Conservation (phyloP, 2,113 vertebrate genomes). For the Okapia johnstoni region DNA sequence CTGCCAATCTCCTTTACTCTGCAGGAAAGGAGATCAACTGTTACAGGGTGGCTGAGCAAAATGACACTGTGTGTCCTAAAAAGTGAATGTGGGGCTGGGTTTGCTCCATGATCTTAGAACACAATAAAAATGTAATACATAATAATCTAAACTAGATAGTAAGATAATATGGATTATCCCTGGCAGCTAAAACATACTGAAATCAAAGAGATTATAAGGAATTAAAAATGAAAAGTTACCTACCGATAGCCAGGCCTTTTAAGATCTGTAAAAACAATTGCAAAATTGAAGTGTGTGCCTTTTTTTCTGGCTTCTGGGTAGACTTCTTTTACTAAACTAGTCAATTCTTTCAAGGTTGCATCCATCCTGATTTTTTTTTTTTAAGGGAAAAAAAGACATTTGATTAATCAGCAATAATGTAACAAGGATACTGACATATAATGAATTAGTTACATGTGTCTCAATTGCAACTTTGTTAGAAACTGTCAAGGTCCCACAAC, state of each 20-base stretch:
- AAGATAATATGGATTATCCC: not conserved
- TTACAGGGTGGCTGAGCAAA: not conserved
- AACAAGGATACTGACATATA: not conserved
- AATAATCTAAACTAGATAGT: not conserved
- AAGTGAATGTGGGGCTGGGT: not conserved
- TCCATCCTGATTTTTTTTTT: slow-evolving; percentile 89
- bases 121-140: not conserved
- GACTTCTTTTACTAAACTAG: slow-evolving; percentile 97
- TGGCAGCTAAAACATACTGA: not conserved
- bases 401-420: slow-evolving; percentile 13
- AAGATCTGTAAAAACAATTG: slow-evolving; percentile 95
- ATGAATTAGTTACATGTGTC: not conserved
- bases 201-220: not conserved
- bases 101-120: not conserved
- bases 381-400: not conserved
- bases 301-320: slow-evolving; percentile 98
- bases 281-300: slow-evolving; percentile 96
- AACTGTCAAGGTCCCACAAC: not conserved
- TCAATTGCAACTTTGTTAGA: not conserved
- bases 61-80: not conserved
- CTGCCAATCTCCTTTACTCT: slow-evolving; percentile 98
- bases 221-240: slow-evolving; percentile 17
- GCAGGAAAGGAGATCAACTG: not conserved
- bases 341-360: slow-evolving; percentile 97
- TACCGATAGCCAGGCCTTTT: slow-evolving; percentile 95